Evolutionary conservation across 2,888 invertebrate genomes (phyloP), one percentile per base, ranked within the genome.

Genomic region (Eupithecia insigniata): DNA sequence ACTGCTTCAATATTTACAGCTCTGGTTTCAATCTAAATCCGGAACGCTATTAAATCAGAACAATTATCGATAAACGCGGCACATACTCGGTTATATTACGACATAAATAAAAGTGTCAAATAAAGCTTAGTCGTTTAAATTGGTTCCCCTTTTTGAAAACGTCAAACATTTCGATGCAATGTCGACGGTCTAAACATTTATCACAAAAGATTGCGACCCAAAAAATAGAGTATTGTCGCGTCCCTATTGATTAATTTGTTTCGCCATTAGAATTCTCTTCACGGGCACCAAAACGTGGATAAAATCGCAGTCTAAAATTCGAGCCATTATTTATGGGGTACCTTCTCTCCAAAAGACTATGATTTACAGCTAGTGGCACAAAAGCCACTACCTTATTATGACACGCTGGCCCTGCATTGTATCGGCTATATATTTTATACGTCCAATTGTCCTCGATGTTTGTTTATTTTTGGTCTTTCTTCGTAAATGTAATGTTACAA

Each of bases 401-500:
- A 93, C 92, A 90, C 89, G 90, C 88, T 90, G 88, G 91, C 87
- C 91, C 90, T 87, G 89, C 90, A 90, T 93, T 93, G 93, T 93
- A 89, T 89, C 88, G 85, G 87, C 86, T n/a, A n/a, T n/a, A 88
- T 90, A 75, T 91, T 92, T 92, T 92, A 93, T 92, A 87, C 88
- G 86, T 84, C 83, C 87, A 87, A 89, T 91, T 92, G 91, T 92
- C 87, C 83, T 81, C 85, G 78, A 87, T 92, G 91, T 94, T 93
- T 94, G 93, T 94, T 93, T 93, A 93, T 93, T 93, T 93, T 91
- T 83, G 86, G 86, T 90, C 91, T 91, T 91, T 92, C 92, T 87
- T 85, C 87, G 90, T 92, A 93, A 93, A 93, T 89, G 90, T 82
- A 89, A 92, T 93, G 91, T 92, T 86, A 89, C 88, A 86, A 84